phyloP scores from a whole-genome alignment of 2,113 vertebrate species.

The Cyphomyrus discorhynchus region DNA sequence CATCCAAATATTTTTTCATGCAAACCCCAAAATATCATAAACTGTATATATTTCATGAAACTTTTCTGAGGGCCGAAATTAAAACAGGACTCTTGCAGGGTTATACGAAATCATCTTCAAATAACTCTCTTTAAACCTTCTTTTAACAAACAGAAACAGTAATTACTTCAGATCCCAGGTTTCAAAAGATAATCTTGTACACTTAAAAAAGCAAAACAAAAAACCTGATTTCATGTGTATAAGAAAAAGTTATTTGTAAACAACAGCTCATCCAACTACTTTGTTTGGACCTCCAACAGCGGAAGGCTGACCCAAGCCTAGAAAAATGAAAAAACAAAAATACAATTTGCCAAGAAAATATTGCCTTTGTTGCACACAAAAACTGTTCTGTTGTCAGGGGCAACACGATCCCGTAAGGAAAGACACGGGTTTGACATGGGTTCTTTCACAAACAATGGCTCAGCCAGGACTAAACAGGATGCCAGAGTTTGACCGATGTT shows the following conservation, averaged over 20 bases:
- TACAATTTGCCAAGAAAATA: background rate
- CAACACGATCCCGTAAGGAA: background rate
- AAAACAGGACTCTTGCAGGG: background rate
- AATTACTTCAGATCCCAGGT: background rate
- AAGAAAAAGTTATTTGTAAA: background rate
- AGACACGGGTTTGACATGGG: background rate
- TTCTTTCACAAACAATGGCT: conserved; percentile 12
- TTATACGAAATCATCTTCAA: background rate
- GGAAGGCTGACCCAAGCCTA: background rate
- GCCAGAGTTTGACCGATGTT: background rate
- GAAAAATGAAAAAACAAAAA: background rate
- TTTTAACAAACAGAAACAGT: background rate
- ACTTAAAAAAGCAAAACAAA: background rate
- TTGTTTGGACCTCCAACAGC: background rate
- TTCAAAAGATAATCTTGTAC: background rate
- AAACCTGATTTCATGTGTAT: background rate
- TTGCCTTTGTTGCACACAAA: background rate
- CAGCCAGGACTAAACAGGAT: conserved; percentile 13
- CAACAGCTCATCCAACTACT: background rate
- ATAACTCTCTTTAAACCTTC: background rate
- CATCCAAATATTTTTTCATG: background rate
- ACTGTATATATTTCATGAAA: background rate
- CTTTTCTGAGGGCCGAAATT: background rate
- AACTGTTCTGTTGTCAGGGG: background rate
- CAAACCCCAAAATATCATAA: background rate